Evolutionary conservation across 1,140 invertebrate genomes (phyloP).

Genomic region (Aphaenogaster rudis): DNA sequence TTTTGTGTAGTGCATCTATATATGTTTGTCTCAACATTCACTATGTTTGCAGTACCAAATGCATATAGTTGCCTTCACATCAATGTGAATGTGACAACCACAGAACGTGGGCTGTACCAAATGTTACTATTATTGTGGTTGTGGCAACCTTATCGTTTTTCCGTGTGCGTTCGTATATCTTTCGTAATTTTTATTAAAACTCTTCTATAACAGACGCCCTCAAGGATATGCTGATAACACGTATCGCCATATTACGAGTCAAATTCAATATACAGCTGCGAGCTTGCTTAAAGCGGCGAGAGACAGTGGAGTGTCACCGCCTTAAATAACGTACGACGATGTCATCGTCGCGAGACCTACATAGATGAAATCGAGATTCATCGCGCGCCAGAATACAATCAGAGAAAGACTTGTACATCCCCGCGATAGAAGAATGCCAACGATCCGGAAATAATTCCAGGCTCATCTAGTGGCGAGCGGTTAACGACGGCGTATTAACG

Average conservation of each 20-base stretch:
- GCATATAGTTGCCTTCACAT: too few species aligned
- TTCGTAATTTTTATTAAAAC: background rate
- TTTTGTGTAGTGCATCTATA: too few species aligned
- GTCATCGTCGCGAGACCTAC: conserved; percentile 34
- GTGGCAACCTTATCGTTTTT: too few species aligned
- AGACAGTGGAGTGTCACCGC: conserved; percentile 14
- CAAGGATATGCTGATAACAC: conserved; percentile 21
- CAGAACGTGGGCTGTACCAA: too few species aligned
- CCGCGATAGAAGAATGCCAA: background rate
- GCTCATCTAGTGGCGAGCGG: background rate
- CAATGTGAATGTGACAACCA: too few species aligned
- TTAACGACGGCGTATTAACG: background rate
- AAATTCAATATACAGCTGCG: conserved; percentile 8
- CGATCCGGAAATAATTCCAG: conserved; percentile 28
- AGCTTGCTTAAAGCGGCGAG: background rate
- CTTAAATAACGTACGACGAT: conserved; percentile 43
- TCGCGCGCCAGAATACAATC: conserved; percentile 2
- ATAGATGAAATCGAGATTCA: conserved; percentile 49
- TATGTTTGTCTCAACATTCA: too few species aligned
- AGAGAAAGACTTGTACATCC: background rate
- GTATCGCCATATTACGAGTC: background rate
- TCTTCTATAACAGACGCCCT: background rate
- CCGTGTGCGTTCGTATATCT: background rate
- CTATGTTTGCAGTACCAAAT: too few species aligned
- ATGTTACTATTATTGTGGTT: too few species aligned